phyloP scores from a whole-genome alignment of 2,888 invertebrate species.

The Nomada fabriciana region DNA sequence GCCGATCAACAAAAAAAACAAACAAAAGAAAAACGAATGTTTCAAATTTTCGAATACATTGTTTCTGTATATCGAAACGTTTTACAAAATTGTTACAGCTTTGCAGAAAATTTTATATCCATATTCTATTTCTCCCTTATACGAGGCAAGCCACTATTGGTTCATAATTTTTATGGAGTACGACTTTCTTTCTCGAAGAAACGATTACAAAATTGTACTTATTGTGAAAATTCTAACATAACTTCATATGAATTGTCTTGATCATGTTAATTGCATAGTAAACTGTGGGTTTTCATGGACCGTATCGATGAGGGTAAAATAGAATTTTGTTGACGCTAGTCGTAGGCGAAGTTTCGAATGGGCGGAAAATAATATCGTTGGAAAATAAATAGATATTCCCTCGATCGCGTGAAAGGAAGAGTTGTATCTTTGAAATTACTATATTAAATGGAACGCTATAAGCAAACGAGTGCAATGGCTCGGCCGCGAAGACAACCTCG shows the following conservation, averaged over 20 bases:
- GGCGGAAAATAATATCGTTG: constrained; percentile 22
- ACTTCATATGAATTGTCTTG: too few relatives aligned
- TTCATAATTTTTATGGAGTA: neutral
- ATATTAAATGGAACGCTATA: neutral
- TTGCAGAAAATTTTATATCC: constrained; percentile 33
- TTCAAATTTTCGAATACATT: constrained; percentile 4
- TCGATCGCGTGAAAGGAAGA: neutral
- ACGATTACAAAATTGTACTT: too few relatives aligned
- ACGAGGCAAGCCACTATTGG: neutral
- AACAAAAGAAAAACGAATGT: neutral
- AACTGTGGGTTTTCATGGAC: neutral
- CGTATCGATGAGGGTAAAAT: constrained; percentile 3
- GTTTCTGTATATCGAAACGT: constrained; percentile 10
- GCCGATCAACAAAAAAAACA: constrained; percentile 12
- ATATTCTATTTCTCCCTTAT: constrained; percentile 25
- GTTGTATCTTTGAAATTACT: neutral
- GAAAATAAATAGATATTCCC: too few relatives aligned
- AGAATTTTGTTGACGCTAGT: constrained; percentile 13
- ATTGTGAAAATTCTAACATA: too few relatives aligned
- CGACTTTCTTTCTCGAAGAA: too few relatives aligned
- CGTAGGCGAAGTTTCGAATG: neutral
- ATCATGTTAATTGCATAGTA: neutral
- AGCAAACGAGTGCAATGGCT: neutral
- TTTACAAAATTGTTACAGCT: constrained; percentile 39
- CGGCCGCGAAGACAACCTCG: constrained; percentile 43